A percentile compares a stretch with the other conserved stretches of the same genome.
phyloP scores from a whole-genome alignment of 2,113 vertebrate genomes.

The Serranochromis macrocephalus region DNA sequence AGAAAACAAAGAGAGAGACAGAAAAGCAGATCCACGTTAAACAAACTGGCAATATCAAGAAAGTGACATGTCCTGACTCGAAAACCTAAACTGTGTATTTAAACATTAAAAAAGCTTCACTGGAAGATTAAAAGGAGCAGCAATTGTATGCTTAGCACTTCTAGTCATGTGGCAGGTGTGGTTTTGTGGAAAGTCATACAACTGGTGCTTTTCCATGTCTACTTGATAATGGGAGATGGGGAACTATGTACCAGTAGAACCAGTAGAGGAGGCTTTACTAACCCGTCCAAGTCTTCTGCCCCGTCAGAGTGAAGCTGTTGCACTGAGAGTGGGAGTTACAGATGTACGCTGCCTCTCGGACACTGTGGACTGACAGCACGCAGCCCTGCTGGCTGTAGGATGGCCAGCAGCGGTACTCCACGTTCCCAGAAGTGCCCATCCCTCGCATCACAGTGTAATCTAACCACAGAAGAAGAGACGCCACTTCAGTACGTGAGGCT shows the following conservation, averaged over 20 bases:
- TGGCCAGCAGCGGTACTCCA: conserved; percentile 83
- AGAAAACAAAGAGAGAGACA: not conserved
- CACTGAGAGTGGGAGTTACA: conserved; percentile 78
- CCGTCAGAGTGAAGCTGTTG: conserved; percentile 74
- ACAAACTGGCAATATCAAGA: not conserved
- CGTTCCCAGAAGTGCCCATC: conserved; percentile 64
- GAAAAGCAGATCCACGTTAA: not conserved
- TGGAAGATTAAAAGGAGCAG: not conserved
- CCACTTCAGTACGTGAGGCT: conserved; percentile 6
- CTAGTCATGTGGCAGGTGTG: not conserved
- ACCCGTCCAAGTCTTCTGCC: conserved; percentile 83
- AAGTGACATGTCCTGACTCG: conserved; percentile 11
- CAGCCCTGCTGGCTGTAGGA: conserved; percentile 84
- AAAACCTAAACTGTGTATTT: not conserved
- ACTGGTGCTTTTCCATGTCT: not conserved
- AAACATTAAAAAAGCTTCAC: conserved; percentile 4
- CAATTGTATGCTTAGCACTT: not conserved
- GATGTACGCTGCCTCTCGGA: conserved; percentile 74
- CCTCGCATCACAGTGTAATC: conserved; percentile 76
- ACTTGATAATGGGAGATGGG: not conserved
- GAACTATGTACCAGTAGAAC: not conserved
- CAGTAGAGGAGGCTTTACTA: conserved; percentile 5
- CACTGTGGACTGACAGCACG: conserved; percentile 76
- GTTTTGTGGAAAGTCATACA: not conserved
- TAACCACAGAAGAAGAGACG: conserved; percentile 40